Evolutionary conservation across 2,888 invertebrate genomes (phyloP).

Genomic region (Dasypolia templi): DNA sequence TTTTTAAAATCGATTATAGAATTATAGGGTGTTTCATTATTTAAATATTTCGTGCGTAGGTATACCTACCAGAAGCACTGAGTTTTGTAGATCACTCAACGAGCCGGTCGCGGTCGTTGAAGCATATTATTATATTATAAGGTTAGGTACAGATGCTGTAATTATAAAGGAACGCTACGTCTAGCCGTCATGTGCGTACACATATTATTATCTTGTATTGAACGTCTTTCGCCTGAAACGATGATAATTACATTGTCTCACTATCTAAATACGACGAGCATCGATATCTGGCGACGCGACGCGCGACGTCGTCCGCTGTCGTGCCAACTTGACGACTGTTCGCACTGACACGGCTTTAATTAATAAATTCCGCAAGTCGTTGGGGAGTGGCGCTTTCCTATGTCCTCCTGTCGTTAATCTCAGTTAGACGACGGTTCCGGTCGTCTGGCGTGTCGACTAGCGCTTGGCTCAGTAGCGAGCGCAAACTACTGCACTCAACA

Average conservation of each 20-base stretch:
- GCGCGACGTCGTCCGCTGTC: background rate
- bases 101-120: background rate
- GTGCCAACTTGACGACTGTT: background rate
- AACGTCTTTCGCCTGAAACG: background rate
- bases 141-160: no score
- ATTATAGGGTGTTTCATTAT: background rate
- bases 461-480: background rate
- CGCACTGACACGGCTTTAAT: slow-evolving; percentile 28
- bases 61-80: no score
- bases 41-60: background rate
- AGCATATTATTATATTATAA: background rate
- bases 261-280: background rate
- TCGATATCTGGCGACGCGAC: background rate
- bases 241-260: background rate
- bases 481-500: background rate
- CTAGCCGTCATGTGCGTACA: no score
- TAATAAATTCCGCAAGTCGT: slow-evolving; percentile 34
- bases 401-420: slow-evolving; percentile 30
- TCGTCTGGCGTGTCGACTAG: background rate
- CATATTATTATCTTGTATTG: background rate
- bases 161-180: no score
- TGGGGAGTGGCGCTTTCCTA: background rate
- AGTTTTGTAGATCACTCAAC: background rate
- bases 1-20: background rate
- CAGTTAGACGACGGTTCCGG: slow-evolving; percentile 8